Base-by-base conservation (phyloP, 2,797 vertebrate species). In the Sebastiscus tertius region DNA sequence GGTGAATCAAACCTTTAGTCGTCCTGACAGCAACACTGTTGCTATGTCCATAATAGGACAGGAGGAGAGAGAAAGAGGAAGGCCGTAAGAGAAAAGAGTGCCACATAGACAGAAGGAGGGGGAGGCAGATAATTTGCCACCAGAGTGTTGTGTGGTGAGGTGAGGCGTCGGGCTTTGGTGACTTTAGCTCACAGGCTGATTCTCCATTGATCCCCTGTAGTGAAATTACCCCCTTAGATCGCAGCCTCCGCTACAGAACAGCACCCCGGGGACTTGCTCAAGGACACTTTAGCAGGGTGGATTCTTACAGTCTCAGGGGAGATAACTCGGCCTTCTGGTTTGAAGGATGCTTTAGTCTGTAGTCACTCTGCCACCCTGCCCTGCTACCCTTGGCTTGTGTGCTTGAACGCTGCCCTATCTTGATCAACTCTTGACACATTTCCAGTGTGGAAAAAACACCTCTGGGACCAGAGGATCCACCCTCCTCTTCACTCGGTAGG, bases 41-140 rank as follows among this genome's bases (percentile, higher is more conserved):
- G 86, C 87, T 86, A 90, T 94, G 91, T 94, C 94, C 94, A 93
- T 94, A 95, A 95, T 95, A 95, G 94, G 93, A 91, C 87, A 90
- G 88, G 86, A 88, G 68, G 79, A 91, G 87, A 92, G 86, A 75
- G 90, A 85, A 81, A 87, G 88, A 87, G 79, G 82, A 73, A 79
- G 81, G 87, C 83, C 60, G 79, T 70, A 52, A 82, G 86, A 89
- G 87, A 88, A 89, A 87, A 87, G 86, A 92, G 90, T 93, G 94
- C 86, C 92, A 94, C 92, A 92, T 91, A 82, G 88, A 89, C 92
- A 92, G 87, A 87, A 83, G 87, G 87, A 90, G 88, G 90, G 80
- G 79, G 88, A 85, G 89, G 79, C 82, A 81, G 89, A 91, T 92
- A 72, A 89, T 90, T 92, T 93, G 90, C 91, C 91, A 92, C 90